Evolutionary conservation across 2,797 vertebrate species (phyloP), one percentile per base, ranked within the genome.

Genomic region (Nyctibius grandis): DNA sequence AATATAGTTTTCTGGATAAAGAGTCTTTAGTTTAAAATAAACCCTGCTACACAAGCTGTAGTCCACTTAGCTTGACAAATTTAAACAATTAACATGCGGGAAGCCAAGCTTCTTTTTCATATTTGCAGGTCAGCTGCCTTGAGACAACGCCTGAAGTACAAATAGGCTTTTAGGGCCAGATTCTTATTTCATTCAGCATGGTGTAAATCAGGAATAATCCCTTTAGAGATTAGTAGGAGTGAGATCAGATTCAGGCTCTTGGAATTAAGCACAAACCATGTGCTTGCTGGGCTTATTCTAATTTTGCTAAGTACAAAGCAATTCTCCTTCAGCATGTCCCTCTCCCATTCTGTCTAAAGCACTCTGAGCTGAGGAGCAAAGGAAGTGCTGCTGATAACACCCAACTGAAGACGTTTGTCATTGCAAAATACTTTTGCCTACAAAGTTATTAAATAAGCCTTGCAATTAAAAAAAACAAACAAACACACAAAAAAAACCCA

Each of bases 151-250:
- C 77, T 82, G 53, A 82, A 95, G 63, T 13, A 89, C 74, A 87
- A 93, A 79, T 1, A 89, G 67, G 34, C 45, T 87, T 91, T 68
- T 56, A 79, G 70, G 82, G 59, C 54, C 63, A 82, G 74, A 94
- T 93, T 97, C 93, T 85, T 59, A 85, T 76, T 91, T 85, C 23
- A 53, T 44, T 94, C 53, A 67, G 56, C 26, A 19, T 1, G 78
- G 86, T n/a, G 60, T 82, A 94, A 91, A 91, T 85, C 90, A 85
- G 86, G 86, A 92, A 87, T 96, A 96, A 97, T 95, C 96, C 77
- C 70, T 95, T 87, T 31, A 74, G 83, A 94, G 96, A 95, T 95
- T 95, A 95, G 76, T 57, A 90, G 92, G 64, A 92, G 85, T 2
- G 10, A 91, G 93, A 95, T 93, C 90, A 92, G 93, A 89, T 91